phyloP scores from a whole-genome alignment of 2,113 vertebrate species.

The Orientallactaga bullata region DNA sequence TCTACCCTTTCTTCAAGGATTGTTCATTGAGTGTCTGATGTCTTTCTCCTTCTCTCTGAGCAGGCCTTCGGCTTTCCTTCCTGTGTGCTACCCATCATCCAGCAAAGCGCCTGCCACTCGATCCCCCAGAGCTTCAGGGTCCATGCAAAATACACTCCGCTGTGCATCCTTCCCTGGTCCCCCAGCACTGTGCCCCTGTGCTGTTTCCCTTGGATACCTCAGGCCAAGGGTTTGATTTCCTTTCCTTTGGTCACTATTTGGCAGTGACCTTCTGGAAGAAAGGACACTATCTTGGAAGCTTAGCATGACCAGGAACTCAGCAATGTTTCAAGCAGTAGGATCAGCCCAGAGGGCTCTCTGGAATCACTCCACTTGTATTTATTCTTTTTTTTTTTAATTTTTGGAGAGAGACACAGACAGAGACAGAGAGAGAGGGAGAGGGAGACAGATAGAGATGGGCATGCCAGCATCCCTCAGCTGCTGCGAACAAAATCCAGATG shows the following conservation, averaged over 20 bases:
- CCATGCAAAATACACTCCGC: background rate
- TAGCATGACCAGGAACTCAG: background rate
- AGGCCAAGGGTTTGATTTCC: background rate
- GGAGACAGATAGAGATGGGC: too few species aligned
- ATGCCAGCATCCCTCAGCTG: too few species aligned
- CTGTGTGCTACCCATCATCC: fast-evolving
- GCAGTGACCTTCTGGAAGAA: background rate
- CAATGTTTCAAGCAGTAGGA: background rate
- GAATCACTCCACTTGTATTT: background rate
- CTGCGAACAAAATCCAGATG: too few species aligned
- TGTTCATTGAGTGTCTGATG: background rate
- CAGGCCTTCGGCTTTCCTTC: background rate
- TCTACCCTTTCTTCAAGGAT: background rate
- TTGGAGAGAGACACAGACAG: too few species aligned
- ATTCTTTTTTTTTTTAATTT: too few species aligned
- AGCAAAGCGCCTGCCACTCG: background rate
- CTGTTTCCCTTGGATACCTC: background rate
- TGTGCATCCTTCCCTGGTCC: background rate
- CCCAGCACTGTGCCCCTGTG: background rate
- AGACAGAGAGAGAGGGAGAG: too few species aligned
- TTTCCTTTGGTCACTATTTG: background rate
- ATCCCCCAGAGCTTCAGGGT: background rate
- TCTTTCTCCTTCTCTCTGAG: background rate
- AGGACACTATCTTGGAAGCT: background rate
- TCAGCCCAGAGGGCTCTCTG: background rate